Evolutionary conservation across 2,888 invertebrate species (phyloP).

Genomic region (Saturnia pavonia): DNA sequence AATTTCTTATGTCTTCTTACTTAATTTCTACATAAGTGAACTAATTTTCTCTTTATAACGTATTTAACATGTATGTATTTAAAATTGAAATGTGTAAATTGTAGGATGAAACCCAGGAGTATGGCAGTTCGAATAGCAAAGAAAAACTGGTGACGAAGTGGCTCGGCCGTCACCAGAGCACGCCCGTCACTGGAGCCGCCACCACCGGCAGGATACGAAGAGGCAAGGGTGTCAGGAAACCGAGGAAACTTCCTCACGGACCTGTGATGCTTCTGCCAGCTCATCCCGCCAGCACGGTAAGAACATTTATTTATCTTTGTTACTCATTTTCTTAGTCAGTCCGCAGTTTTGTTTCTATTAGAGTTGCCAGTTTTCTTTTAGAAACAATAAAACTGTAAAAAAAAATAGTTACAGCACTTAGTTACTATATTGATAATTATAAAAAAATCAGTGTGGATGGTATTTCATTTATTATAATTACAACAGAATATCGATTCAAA

Average conservation of each 20-base stretch:
- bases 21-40: too few species aligned
- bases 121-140: constrained; percentile 76
- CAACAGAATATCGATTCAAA: not conserved
- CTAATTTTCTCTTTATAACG: not conserved
- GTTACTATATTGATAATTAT: too few species aligned
- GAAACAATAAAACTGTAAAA: not conserved
- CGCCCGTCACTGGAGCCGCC: constrained; percentile 28
- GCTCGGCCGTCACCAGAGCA: constrained; percentile 74
- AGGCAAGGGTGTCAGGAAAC: constrained; percentile 56
- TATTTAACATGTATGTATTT: not conserved
- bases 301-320: constrained; percentile 30
- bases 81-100: not conserved
- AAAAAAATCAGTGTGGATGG: too few species aligned
- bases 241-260: constrained; percentile 50
- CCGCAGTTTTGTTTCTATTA: not conserved
- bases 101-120: constrained; percentile 58
- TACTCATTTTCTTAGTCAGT: not conserved
- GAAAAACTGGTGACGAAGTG: constrained; percentile 81
- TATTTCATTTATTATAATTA: not conserved
- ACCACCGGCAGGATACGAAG: constrained; percentile 32
- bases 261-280: constrained; percentile 67
- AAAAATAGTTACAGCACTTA: not conserved
- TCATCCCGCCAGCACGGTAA: constrained; percentile 73
- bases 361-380: not conserved
- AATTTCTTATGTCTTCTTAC: too few species aligned